Evolutionary conservation across 2,888 invertebrate genomes (phyloP).

Genomic region (Aspidiotus destructor): DNA sequence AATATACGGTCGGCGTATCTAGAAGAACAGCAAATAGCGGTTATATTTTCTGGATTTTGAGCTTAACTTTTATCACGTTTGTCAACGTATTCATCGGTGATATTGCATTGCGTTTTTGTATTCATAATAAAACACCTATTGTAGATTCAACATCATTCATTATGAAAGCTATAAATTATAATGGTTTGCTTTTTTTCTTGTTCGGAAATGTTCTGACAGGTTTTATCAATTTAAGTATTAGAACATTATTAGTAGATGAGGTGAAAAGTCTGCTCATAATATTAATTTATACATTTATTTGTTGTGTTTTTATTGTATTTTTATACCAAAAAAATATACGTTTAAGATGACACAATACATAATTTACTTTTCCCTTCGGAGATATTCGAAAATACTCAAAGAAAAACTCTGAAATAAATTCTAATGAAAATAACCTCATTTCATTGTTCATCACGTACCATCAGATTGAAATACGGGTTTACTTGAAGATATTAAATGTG

Average conservation of each 20-base stretch:
- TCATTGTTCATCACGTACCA: too few relatives aligned
- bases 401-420: too few relatives aligned
- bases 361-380: too few relatives aligned
- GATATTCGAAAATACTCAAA: too few relatives aligned
- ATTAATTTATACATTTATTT: slow-evolving; percentile 32
- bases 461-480: too few relatives aligned
- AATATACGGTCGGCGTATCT: slow-evolving; percentile 53
- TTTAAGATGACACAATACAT: neutral
- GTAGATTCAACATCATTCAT: slow-evolving; percentile 28
- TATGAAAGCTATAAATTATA: slow-evolving; percentile 34
- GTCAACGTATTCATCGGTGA: slow-evolving; percentile 43
- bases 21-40: slow-evolving; percentile 73
- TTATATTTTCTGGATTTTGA: slow-evolving; percentile 67
- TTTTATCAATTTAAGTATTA: slow-evolving; percentile 34
- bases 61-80: slow-evolving; percentile 49
- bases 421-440: too few relatives aligned
- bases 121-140: neutral
- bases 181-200: slow-evolving; percentile 35
- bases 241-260: slow-evolving; percentile 31
- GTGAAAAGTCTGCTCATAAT: slow-evolving; percentile 30
- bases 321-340: slow-evolving; percentile 25
- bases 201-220: slow-evolving; percentile 35
- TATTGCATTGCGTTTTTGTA: slow-evolving; percentile 49
- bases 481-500: too few relatives aligned
- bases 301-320: slow-evolving; percentile 27